Conservation (phyloP, 2,113 vertebrate genomes). For the Falcunculus frontatus region DNA sequence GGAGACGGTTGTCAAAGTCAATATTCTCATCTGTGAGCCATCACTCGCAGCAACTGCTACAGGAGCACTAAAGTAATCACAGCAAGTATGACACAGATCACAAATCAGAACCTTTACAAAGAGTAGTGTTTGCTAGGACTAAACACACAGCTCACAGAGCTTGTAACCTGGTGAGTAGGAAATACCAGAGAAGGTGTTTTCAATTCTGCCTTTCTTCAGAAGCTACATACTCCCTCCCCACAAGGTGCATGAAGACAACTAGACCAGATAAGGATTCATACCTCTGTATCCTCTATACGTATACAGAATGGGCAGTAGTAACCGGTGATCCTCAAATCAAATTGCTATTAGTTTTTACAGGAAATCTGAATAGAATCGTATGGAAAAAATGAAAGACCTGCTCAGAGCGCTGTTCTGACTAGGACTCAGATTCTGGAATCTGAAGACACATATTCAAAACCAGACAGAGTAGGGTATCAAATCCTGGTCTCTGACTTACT, state of each 20-base stretch:
- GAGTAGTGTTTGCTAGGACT: neutral
- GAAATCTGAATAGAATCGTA: neutral
- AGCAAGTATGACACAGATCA: neutral
- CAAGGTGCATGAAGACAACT: neutral
- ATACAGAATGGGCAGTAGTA: neutral
- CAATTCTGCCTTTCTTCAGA: neutral
- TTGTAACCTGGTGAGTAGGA: neutral
- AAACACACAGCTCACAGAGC: neutral
- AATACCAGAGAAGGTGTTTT: neutral
- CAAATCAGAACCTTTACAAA: neutral
- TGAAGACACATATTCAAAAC: neutral
- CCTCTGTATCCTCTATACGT: neutral
- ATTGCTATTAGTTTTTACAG: neutral
- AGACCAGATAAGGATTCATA: neutral
- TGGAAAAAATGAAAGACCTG: neutral
- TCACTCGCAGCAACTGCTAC: neutral
- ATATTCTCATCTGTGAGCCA: neutral
- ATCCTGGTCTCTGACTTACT: neutral
- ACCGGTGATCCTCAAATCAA: neutral
- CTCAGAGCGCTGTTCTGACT: neutral
- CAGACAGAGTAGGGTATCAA: neutral
- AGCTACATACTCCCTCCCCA: neutral
- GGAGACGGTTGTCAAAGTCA: neutral
- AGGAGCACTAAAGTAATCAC: neutral
- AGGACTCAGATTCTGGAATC: neutral